A percentile compares a stretch with the other conserved stretches of the same genome.
phyloP scores from a whole-genome alignment of 2,113 vertebrate species.

The Plecturocebus donacophilus region DNA sequence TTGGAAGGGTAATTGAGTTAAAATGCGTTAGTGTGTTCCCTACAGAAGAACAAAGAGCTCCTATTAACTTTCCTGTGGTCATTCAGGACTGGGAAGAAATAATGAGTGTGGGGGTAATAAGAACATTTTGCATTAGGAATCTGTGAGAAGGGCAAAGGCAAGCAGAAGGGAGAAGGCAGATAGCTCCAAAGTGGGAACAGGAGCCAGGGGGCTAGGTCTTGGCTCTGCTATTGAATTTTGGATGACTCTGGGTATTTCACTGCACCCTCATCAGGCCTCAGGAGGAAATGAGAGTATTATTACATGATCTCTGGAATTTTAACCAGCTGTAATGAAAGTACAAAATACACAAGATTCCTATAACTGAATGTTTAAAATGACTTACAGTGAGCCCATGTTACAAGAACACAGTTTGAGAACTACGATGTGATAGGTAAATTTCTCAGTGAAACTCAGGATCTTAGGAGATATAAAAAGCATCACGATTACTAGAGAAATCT shows the following conservation, averaged over 20 bases:
- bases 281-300: neutral
- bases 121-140: neutral
- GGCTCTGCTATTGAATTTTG: neutral
- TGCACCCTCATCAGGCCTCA: neutral
- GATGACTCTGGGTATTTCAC: neutral
- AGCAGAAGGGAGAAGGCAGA: neutral
- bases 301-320: neutral
- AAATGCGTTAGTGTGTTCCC: neutral
- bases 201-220: neutral
- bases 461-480: neutral
- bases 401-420: neutral
- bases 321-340: neutral
- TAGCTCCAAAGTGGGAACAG: neutral
- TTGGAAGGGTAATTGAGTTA: neutral
- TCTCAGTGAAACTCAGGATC: neutral
- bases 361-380: neutral
- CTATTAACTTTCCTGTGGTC: neutral
- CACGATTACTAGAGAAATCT: neutral
- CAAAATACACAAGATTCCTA: neutral
- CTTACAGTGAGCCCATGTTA: neutral
- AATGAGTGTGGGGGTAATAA: neutral
- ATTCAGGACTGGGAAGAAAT: no score
- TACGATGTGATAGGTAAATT: neutral
- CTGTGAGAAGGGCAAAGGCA: neutral
- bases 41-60: neutral